Evolutionary conservation across 2,113 vertebrate species (phyloP).

Genomic region (Cercocebus atys): DNA sequence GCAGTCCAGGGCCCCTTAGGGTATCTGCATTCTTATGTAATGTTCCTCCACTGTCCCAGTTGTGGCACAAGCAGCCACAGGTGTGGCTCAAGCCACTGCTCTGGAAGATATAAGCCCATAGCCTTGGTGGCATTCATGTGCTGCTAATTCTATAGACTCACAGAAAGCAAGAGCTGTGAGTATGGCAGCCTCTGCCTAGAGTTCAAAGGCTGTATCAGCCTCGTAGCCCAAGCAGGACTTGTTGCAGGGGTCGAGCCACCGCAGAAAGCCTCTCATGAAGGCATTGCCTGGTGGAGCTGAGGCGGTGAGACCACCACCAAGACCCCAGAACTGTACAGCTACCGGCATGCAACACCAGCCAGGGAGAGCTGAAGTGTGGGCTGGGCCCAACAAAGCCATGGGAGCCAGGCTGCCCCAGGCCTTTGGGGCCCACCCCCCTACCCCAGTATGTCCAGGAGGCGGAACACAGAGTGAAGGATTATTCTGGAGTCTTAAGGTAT

Average conservation of each 20-base stretch:
- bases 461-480: neutral
- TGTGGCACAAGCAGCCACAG: neutral
- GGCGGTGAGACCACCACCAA: neutral
- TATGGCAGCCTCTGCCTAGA: neutral
- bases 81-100: neutral
- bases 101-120: neutral
- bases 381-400: neutral
- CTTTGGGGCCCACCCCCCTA: neutral
- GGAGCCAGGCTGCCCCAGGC: neutral
- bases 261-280: neutral
- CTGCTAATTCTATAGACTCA: neutral
- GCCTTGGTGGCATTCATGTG: neutral
- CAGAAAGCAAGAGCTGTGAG: neutral
- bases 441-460: neutral
- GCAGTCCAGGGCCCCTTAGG: neutral
- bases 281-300: neutral
- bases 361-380: neutral
- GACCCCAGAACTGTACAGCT: neutral
- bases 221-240: neutral
- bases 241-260: neutral
- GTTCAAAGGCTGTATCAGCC: neutral
- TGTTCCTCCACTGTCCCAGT: neutral
- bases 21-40: neutral
- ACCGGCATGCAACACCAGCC: neutral
- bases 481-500: neutral